These are phyloP conservation scores for Dipodomys spectabilis DNA, from an alignment of 2,113 vertebrate genomes.

Conservation along the genomic window DNA sequence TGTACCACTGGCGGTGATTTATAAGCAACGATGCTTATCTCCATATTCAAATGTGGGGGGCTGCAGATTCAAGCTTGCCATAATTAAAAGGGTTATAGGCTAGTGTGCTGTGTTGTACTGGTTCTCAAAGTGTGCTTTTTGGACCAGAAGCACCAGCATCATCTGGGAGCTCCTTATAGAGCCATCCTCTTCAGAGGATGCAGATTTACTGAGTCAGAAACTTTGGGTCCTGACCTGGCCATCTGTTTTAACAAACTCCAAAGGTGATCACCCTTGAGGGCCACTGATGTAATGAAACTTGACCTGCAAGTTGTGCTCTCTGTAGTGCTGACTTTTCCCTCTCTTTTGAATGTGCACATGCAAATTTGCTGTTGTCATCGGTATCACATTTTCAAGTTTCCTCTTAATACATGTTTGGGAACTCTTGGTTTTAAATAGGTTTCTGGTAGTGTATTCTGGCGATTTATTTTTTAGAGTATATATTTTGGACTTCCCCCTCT, in stretches of 20 bases:
- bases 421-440: background rate
- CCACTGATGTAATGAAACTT: background rate
- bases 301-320: background rate
- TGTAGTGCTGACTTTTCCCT: background rate
- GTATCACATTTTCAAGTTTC: background rate
- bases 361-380: background rate
- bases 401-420: background rate
- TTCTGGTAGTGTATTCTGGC: background rate
- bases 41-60: background rate
- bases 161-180: background rate
- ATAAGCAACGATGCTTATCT: background rate
- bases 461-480: background rate
- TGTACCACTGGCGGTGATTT: background rate
- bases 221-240: background rate
- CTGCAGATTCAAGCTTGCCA: background rate
- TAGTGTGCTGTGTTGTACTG: accelerated
- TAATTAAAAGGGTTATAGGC: background rate
- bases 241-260: background rate
- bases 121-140: background rate
- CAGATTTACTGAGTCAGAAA: background rate
- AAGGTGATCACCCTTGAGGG: background rate
- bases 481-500: background rate
- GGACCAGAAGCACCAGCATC: background rate
- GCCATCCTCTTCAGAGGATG: background rate
- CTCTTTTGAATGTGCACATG: background rate